Evolutionary conservation across 2,113 vertebrate genomes (phyloP).

Genomic region (Calonectris borealis): DNA sequence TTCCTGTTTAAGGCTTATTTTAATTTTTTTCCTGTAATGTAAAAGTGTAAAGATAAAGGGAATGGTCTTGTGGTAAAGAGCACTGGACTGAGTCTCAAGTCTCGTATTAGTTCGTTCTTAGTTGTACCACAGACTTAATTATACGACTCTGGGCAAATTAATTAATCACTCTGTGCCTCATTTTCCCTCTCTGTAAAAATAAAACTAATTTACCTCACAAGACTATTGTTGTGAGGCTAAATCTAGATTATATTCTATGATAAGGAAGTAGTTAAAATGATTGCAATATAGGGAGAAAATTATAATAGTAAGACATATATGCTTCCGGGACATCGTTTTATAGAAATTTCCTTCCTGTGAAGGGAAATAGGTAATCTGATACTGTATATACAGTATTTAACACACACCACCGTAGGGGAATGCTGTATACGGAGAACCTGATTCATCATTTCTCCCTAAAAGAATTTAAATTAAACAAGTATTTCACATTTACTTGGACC

Average conservation of each 20-base stretch:
- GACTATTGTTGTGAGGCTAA: background rate
- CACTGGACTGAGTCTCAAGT: background rate
- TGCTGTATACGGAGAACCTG: background rate
- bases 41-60: background rate
- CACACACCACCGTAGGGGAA: background rate
- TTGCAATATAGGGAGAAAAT: background rate
- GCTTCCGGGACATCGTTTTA: background rate
- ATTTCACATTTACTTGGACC: background rate
- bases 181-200: background rate
- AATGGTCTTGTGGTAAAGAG: constrained; percentile 14
- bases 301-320: background rate
- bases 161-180: background rate
- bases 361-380: background rate
- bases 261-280: background rate
- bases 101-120: background rate
- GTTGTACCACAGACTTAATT: constrained; percentile 5
- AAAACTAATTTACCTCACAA: background rate
- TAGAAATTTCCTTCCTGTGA: background rate
- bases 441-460: background rate
- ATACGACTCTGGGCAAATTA: background rate
- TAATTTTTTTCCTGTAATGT: background rate
- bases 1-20: background rate
- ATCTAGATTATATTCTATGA: background rate
- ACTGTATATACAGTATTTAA: background rate
- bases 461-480: background rate